These are phyloP conservation scores for Polydesmus complanatus DNA, from an alignment of 2,888 invertebrate genomes.

Conservation along the genomic window DNA sequence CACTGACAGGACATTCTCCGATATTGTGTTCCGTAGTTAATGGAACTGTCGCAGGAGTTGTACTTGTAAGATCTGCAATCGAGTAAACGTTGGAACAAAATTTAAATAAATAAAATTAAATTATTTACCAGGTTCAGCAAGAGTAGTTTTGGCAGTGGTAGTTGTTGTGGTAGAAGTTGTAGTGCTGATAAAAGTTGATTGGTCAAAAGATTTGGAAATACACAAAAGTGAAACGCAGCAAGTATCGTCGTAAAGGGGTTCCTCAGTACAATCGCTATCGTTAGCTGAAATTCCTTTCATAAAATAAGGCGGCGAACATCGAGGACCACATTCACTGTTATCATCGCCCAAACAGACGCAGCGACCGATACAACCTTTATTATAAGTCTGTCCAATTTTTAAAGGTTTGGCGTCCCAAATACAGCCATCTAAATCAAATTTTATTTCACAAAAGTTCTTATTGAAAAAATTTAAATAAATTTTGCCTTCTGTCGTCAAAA, in stretches of 20 bases:
- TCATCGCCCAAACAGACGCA: constrained; percentile 22
- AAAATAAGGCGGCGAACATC: constrained; percentile 21
- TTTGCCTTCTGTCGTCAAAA: constrained; percentile 25
- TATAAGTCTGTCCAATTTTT: constrained; percentile 20
- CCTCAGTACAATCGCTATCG: constrained; percentile 21
- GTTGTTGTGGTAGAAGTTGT: not conserved
- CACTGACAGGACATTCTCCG: constrained; percentile 15
- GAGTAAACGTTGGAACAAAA: not conserved
- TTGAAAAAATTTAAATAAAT: not conserved
- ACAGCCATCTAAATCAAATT: constrained; percentile 26
- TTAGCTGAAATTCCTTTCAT: constrained; percentile 19
- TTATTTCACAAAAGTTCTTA: not conserved
- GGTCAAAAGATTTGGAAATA: constrained; percentile 5
- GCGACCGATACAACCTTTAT: constrained; percentile 20
- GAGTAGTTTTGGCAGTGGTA: no score
- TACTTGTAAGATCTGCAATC: not conserved
- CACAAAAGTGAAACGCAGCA: constrained; percentile 23
- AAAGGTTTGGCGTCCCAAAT: constrained; percentile 22
- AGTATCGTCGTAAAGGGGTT: constrained; percentile 20
- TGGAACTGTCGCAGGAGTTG: not conserved
- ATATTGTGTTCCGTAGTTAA: not conserved
- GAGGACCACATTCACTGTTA: constrained; percentile 20
- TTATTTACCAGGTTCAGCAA: constrained; percentile 17
- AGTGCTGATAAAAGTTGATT: not conserved
- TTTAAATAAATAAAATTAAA: constrained; percentile 18